These are phyloP conservation scores for Vespertilio murinus DNA, from an alignment of 2,797 vertebrate species.

Conservation along the genomic window DNA sequence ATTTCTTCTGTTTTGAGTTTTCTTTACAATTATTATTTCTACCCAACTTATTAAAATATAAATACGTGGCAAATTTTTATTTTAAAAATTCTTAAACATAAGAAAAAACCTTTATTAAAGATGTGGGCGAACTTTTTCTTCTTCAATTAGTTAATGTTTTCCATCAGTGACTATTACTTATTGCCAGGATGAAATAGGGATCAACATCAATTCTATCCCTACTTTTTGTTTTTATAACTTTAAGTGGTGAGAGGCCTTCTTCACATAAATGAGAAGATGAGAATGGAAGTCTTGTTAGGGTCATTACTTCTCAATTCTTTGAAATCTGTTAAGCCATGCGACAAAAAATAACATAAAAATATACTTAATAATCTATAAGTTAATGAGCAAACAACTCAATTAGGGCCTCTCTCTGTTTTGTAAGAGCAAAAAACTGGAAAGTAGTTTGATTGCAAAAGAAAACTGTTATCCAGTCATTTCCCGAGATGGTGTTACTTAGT, in stretches of 20 bases:
- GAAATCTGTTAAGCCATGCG: constrained; percentile 26
- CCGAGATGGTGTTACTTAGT: background rate
- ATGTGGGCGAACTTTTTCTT: background rate
- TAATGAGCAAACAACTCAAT: constrained; percentile 41
- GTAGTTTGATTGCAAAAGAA: constrained; percentile 1
- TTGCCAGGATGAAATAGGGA: background rate
- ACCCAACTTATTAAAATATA: background rate
- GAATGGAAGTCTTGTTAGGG: background rate
- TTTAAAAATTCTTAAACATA: constrained; percentile 6
- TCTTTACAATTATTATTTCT: constrained; percentile 13
- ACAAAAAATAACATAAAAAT: constrained; percentile 47
- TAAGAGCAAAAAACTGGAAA: constrained; percentile 11
- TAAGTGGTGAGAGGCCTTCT: background rate
- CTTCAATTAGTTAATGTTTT: background rate
- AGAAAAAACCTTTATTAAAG: background rate
- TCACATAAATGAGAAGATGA: background rate
- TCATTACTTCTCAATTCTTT: constrained; percentile 18
- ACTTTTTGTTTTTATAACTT: constrained; percentile 33
- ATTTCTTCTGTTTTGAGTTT: constrained; percentile 22
- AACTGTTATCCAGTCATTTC: background rate
- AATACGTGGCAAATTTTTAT: background rate
- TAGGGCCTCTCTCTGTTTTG: constrained; percentile 3
- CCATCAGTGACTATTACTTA: background rate
- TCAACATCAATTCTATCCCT: background rate
- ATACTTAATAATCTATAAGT: background rate